Evolutionary conservation across 2,797 vertebrate genomes (phyloP).

Genomic region (Sparidentex hasta): DNA sequence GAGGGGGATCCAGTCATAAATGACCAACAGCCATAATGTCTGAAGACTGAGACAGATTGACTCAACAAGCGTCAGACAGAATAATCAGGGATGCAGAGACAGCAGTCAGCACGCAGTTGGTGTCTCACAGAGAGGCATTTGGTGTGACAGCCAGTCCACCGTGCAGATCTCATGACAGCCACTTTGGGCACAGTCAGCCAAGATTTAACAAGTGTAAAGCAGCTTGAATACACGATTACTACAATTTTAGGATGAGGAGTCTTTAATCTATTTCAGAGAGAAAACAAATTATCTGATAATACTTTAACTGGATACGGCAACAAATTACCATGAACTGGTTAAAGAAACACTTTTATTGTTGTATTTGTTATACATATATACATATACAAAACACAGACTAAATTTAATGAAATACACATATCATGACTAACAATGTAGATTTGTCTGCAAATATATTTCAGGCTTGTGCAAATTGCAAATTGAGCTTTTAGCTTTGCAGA

Average conservation of each 20-base stretch:
- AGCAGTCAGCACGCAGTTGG: conserved; percentile 41
- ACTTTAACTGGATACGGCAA: background rate
- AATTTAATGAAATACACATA: background rate
- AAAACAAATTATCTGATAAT: conserved; percentile 7
- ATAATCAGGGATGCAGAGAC: conserved; percentile 16
- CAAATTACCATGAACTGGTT: no score
- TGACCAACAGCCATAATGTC: conserved; percentile 18
- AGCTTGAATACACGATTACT: background rate
- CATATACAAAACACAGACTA: background rate
- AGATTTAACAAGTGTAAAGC: conserved; percentile 8
- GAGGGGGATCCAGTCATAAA: conserved; percentile 19
- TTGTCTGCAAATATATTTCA: background rate
- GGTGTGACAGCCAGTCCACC: conserved; percentile 33
- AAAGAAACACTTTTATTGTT: background rate
- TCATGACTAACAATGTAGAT: background rate
- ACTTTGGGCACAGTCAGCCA: conserved; percentile 22
- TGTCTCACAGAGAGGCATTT: conserved; percentile 45
- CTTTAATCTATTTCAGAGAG: background rate
- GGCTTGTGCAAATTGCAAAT: background rate
- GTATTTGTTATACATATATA: background rate
- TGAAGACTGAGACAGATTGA: conserved; percentile 48
- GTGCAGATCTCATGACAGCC: conserved; percentile 30
- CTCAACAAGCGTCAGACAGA: conserved; percentile 56
- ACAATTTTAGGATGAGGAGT: background rate
- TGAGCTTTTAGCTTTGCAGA: background rate